Conservation (phyloP, 2,113 vertebrate genomes). For the Atrichornis clamosus region DNA sequence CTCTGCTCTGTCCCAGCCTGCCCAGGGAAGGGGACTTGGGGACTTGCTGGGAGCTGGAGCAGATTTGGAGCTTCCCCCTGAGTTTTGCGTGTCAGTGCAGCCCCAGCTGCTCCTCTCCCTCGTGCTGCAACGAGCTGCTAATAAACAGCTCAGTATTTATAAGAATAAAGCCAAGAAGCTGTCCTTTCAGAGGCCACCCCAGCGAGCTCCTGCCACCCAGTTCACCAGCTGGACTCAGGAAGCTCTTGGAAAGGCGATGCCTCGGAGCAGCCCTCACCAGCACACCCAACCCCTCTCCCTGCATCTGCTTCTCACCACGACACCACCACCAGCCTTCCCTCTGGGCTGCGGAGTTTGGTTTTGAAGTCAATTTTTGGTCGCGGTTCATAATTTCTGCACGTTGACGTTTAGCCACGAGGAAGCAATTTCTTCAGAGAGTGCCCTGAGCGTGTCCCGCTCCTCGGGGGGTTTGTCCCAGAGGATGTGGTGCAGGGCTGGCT, state of each 20-base stretch:
- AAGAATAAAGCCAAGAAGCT: background rate
- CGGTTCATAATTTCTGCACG: background rate
- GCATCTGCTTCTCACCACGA: rapidly evolving
- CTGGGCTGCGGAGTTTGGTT: background rate
- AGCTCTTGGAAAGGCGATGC: background rate
- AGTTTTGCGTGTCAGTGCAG: rapidly evolving
- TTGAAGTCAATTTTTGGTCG: background rate
- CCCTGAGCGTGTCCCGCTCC: background rate
- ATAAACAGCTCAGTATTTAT: background rate
- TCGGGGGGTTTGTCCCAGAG: background rate
- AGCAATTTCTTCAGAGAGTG: background rate
- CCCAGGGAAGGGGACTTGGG: background rate
- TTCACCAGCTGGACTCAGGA: background rate
- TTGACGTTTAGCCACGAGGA: background rate
- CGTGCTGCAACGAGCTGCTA: background rate
- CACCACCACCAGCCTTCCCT: background rate
- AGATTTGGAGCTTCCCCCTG: background rate
- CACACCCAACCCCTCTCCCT: background rate
- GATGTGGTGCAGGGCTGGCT: background rate
- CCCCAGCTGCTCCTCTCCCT: background rate
- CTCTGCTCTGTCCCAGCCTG: background rate
- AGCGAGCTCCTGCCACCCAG: background rate
- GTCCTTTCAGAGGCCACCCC: background rate
- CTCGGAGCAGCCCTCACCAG: background rate
- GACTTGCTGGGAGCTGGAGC: background rate